A percentile compares a stretch with the other conserved stretches of the same genome.
Evolutionary conservation across 2,888 invertebrate species (phyloP).

Genomic region (Eupithecia inturbata): DNA sequence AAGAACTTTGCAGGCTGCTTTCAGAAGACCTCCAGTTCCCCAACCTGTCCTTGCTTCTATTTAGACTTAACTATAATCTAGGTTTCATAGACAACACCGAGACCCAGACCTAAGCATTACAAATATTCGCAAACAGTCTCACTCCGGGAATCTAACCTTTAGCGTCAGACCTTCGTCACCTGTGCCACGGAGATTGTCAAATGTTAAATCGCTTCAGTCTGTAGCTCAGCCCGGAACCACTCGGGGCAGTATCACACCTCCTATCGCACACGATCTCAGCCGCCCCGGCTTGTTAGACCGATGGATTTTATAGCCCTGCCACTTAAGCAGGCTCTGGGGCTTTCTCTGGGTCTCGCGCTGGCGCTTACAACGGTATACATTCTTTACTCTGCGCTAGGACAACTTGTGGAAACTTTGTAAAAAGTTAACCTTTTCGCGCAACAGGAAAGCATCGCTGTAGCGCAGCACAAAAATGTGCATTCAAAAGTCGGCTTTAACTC

Average conservation of each 20-base stretch:
- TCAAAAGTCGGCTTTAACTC: too few relatives aligned
- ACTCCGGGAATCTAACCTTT: neutral
- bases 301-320: conserved; percentile 25
- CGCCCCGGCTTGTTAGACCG: conserved; percentile 29
- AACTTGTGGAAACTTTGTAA: neutral
- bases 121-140: neutral
- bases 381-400: neutral
- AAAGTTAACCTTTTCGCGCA: too few relatives aligned
- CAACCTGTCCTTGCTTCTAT: neutral
- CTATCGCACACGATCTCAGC: conserved; percentile 45
- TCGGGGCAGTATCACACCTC: conserved; percentile 63
- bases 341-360: conserved; percentile 3
- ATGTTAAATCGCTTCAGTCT: conserved; percentile 28
- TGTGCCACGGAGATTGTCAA: neutral
- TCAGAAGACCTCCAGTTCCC: neutral
- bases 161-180: neutral
- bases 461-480: too few relatives aligned
- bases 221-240: neutral
- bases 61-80: neutral
- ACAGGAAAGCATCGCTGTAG: too few relatives aligned
- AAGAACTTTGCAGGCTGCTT: neutral
- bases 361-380: neutral
- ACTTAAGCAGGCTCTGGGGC: conserved; percentile 7
- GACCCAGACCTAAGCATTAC: neutral
- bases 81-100: neutral